phyloP scores from a whole-genome alignment of 2,888 invertebrate species.

The Agrochola lota region DNA sequence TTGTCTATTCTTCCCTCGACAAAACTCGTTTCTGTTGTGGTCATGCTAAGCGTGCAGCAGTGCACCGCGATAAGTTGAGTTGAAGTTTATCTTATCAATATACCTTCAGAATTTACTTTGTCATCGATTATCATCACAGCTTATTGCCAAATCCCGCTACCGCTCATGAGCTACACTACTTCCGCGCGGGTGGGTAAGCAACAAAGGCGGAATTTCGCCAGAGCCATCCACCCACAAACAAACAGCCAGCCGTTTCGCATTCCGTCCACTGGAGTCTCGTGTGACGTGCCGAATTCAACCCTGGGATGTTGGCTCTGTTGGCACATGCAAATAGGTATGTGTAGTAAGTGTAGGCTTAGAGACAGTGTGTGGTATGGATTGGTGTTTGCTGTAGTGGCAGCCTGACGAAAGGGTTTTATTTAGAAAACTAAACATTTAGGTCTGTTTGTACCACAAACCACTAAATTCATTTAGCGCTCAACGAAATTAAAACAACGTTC shows the following conservation, averaged over 20 bases:
- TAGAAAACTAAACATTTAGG: background rate
- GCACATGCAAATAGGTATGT: conserved; percentile 29
- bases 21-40: no score
- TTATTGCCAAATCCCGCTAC: conserved; percentile 34
- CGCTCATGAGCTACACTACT: conserved; percentile 50
- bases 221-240: conserved; percentile 88
- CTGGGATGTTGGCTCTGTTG: conserved; percentile 47
- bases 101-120: background rate
- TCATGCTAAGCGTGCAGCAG: no score
- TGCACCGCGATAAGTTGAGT: background rate
- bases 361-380: background rate
- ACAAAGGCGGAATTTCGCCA: conserved; percentile 88
- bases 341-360: background rate
- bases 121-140: background rate
- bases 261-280: conserved; percentile 83
- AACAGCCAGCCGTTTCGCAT: conserved; percentile 85
- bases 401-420: background rate
- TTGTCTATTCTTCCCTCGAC: no score
- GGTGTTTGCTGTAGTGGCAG: background rate
- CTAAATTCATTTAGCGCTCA: background rate
- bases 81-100: background rate
- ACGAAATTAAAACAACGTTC: background rate
- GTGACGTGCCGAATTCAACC: conserved; percentile 75
- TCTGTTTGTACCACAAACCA: no score
- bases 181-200: conserved; percentile 79